Conservation (phyloP, 2,113 vertebrate species). For the Phalacrocorax carbo region DNA sequence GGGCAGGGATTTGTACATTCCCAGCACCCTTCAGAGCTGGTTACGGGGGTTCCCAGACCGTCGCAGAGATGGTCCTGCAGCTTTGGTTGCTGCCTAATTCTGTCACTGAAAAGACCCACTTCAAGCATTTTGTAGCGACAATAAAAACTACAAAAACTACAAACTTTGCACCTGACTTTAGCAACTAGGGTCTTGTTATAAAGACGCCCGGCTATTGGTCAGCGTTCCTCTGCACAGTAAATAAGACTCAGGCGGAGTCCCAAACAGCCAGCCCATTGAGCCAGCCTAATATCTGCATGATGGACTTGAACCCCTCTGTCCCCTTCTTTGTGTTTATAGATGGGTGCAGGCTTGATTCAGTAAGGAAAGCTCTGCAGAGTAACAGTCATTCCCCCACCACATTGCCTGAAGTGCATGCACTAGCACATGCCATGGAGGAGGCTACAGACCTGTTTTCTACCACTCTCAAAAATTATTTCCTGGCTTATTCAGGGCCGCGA, state of each 20-base stretch:
- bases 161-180: not conserved
- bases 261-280: not conserved
- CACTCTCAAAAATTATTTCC: not conserved
- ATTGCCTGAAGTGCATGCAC: not conserved
- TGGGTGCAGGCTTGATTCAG: not conserved
- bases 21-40: not conserved
- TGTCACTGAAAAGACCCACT: not conserved
- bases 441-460: not conserved
- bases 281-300: not conserved
- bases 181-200: not conserved
- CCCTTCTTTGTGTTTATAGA: fast-evolving
- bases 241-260: not conserved
- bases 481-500: not conserved
- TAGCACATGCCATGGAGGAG: not conserved
- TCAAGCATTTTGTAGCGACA: not conserved
- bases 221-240: not conserved
- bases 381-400: too few species aligned
- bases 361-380: not conserved
- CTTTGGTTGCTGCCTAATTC: not conserved
- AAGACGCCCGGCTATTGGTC: not conserved
- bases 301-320: not conserved
- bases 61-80: not conserved
- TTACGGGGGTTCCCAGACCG: not conserved
- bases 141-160: fast-evolving
- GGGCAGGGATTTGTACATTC: not conserved